These are phyloP conservation scores for Tapirus indicus DNA, from an alignment of 2,797 vertebrate species.

Conservation along the genomic window DNA sequence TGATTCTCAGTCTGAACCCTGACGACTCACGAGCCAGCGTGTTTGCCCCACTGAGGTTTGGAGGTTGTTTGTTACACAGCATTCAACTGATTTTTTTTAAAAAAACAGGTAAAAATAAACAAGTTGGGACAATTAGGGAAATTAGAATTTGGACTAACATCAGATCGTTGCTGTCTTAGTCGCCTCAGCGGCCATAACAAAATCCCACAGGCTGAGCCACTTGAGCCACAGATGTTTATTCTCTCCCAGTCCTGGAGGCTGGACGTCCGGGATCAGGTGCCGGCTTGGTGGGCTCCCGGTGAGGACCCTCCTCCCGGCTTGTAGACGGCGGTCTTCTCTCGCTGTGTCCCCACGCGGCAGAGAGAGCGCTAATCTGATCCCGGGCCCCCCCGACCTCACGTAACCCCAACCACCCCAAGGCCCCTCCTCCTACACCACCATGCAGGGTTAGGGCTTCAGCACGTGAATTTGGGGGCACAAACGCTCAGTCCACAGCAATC, in stretches of 20 bases:
- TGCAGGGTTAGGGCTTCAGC: not conserved
- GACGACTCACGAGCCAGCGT: fast-evolving
- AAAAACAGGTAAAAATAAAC: not conserved
- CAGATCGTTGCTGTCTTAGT: not conserved
- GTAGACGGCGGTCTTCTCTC: not conserved
- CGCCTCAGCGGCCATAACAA: not conserved
- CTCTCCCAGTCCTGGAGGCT: not conserved
- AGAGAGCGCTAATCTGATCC: not conserved
- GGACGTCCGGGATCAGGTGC: not conserved
- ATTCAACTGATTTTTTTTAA: too few relatives aligned
- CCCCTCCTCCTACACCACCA: not conserved
- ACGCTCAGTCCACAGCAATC: not conserved
- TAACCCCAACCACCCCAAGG: not conserved
- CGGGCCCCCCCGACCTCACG: fast-evolving
- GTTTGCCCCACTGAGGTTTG: fast-evolving
- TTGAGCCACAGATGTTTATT: fast-evolving
- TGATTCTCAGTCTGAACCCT: not conserved
- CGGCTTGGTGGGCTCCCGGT: fast-evolving
- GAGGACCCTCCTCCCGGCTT: not conserved
- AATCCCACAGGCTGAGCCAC: not conserved
- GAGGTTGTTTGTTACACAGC: too few relatives aligned
- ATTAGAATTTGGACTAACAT: not conserved
- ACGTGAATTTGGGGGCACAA: not conserved
- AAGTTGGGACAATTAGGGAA: not conserved
- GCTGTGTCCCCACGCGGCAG: not conserved